Conservation (phyloP, 2,888 invertebrate species). For the Andrena marginata region DNA sequence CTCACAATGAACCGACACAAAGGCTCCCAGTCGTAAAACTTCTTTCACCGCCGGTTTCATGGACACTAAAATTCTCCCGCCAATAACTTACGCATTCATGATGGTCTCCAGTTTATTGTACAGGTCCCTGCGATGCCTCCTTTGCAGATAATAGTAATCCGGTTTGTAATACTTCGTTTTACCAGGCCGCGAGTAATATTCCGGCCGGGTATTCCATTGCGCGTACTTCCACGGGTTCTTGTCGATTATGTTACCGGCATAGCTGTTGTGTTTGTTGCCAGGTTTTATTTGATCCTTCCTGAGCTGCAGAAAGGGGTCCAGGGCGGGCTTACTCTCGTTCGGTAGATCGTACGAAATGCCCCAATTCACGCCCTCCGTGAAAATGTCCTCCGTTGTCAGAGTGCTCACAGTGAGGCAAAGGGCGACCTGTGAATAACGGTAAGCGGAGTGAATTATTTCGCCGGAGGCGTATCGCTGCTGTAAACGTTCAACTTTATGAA, state of each 20-base stretch:
- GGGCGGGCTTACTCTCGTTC: constrained; percentile 83
- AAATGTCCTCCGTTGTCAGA: constrained; percentile 84
- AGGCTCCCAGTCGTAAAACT: no score
- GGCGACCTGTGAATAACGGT: constrained; percentile 83
- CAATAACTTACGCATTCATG: constrained; percentile 88
- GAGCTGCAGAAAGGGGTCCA: constrained; percentile 79
- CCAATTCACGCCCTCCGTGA: constrained; percentile 90
- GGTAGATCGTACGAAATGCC: constrained; percentile 88
- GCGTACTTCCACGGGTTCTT: constrained; percentile 59
- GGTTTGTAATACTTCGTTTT: constrained; percentile 78
- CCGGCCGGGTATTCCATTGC: constrained; percentile 69
- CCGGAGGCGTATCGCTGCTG: neutral
- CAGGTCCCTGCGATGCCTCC: constrained; percentile 89
- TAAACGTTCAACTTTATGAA: neutral
- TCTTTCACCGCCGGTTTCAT: neutral
- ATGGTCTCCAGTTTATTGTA: constrained; percentile 90
- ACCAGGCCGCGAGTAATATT: constrained; percentile 64
- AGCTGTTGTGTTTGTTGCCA: constrained; percentile 46
- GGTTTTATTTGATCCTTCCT: constrained; percentile 76
- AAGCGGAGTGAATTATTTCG: neutral
- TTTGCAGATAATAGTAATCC: constrained; percentile 84
- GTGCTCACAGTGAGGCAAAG: constrained; percentile 87
- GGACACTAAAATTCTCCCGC: neutral
- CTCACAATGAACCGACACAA: neutral
- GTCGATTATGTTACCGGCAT: constrained; percentile 49